Evolutionary conservation across 2,797 vertebrate species (phyloP).

Genomic region (Crypturellus tataupa): DNA sequence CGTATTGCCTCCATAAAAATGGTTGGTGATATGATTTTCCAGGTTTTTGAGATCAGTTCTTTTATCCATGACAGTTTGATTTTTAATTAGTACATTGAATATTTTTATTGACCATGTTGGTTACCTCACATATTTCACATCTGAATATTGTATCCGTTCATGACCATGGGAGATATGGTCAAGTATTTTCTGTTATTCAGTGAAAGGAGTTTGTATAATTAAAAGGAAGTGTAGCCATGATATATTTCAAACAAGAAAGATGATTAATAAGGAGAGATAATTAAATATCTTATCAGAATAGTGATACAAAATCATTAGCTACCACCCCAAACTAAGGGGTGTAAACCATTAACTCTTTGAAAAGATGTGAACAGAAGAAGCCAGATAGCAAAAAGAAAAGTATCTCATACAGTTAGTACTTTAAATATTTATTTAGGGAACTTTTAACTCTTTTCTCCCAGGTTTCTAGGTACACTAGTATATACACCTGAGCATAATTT

Average conservation of each 20-base stretch:
- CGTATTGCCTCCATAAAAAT: neutral
- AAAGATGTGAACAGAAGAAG: neutral
- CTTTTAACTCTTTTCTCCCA: neutral
- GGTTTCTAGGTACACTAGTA: neutral
- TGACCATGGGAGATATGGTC: neutral
- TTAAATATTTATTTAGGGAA: neutral
- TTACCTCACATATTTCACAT: neutral
- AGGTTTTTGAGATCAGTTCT: neutral
- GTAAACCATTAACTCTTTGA: neutral
- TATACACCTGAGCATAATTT: neutral
- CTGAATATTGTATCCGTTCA: neutral
- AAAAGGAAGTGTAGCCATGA: neutral
- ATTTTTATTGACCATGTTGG: neutral
- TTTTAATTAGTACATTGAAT: neutral
- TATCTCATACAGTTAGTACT: neutral
- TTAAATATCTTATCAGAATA: neutral
- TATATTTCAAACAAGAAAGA: neutral
- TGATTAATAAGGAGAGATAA: neutral
- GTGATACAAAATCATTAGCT: neutral
- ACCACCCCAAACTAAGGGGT: neutral
- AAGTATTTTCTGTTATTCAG: neutral
- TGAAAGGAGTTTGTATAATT: no score
- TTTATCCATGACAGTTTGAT: neutral
- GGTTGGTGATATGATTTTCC: neutral
- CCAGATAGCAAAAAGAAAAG: neutral